Base-by-base conservation (phyloP, 2,888 invertebrate genomes). In the Eubasilissa splendida region DNA sequence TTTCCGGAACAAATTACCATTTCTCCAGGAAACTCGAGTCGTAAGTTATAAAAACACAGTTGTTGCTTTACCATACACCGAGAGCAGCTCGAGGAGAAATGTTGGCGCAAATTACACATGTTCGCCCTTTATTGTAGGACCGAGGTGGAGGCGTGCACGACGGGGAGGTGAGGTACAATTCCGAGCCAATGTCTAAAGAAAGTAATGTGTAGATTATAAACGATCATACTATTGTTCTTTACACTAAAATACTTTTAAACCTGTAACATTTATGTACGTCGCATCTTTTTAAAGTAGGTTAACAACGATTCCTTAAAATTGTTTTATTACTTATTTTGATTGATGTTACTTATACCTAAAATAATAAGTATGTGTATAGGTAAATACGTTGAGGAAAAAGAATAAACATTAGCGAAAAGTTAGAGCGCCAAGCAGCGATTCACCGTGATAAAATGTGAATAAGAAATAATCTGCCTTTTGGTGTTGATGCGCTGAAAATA, bases 1-100 rank as follows among this genome's bases (percentile, higher is more conserved):
- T 75, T 75, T 75, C 75, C 75, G 75, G 75, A 75, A 75, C 75
- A 59, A 75, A 75, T 75, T 75, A 75, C 75, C 75, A 75, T 75
- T 75, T 52, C 59, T 60, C 75, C 60, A 60, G 74, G 60, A 74
- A 74, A 59, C 74, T 74, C 59, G 59, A 50, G 74, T 60, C 59
- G 74, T 60, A 60, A 75, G 75, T 75, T 60, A 75, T 75, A 75
- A 75, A n/a, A 75, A 75, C 75, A 52, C 58, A 73, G 71, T 73
- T 56, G 42, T 33, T 33, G 53, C 71, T 73, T 42, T 42, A 58
- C 12, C 56, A 56, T 58, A 71, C 7, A 42, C 31, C 33, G 10
- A 54, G 33, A 58, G 33, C 31, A 58, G 58, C 71, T 56, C 56
- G 58, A 50, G 71, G 54, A 53, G 14, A 71, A 71, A 71, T 71